Evolutionary conservation across 2,888 invertebrate genomes (phyloP).

Genomic region (Aspidapion aeneum): DNA sequence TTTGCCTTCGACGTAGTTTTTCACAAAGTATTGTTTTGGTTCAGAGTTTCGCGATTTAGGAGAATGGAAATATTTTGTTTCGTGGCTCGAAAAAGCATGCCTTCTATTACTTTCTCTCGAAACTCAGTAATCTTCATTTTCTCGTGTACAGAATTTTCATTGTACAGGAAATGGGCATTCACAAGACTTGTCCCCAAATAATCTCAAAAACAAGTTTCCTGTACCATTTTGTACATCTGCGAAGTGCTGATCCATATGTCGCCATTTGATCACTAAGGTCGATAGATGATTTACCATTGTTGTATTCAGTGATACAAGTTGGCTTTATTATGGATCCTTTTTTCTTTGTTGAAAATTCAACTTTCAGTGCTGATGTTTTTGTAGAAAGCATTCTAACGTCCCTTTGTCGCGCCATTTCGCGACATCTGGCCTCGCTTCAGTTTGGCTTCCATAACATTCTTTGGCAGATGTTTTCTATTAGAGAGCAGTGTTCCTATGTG

Average conservation of each 20-base stretch:
- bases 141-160: too few species aligned
- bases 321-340: slow-evolving; percentile 19
- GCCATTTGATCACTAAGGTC: slow-evolving; percentile 9
- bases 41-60: too few species aligned
- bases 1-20: too few species aligned
- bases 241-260: slow-evolving; percentile 1
- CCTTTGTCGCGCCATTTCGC: slow-evolving; percentile 15
- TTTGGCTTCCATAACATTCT: slow-evolving; percentile 18
- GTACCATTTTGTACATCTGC: slow-evolving; percentile 12
- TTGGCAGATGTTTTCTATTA: slow-evolving; percentile 19
- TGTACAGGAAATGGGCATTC: too few species aligned
- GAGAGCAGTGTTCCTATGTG: neutral
- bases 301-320: slow-evolving; percentile 12
- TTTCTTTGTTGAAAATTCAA: slow-evolving; percentile 6
- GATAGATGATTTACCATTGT: slow-evolving; percentile 9
- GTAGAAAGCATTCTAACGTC: slow-evolving; percentile 19
- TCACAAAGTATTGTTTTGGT: too few species aligned
- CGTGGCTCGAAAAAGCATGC: too few species aligned
- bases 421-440: slow-evolving; percentile 16
- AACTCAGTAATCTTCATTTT: too few species aligned
- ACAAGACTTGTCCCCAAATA: neutral
- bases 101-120: too few species aligned
- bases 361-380: slow-evolving; percentile 16
- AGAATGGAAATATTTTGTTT: too few species aligned
- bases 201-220: slow-evolving; percentile 7